Evolutionary conservation across 2,113 vertebrate species (phyloP).

Genomic region (Takifugu bimaculatus): DNA sequence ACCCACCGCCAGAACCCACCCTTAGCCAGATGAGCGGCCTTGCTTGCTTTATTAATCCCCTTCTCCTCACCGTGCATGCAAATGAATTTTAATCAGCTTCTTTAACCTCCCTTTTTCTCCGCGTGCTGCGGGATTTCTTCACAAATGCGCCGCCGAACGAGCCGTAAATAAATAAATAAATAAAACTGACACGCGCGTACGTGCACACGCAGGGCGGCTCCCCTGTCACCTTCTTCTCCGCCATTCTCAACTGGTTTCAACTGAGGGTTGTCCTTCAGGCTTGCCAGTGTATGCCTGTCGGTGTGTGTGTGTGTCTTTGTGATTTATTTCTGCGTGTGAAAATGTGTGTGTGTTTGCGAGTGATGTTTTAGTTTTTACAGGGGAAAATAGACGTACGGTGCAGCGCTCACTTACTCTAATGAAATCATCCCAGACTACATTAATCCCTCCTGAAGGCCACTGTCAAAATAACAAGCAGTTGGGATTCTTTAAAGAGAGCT

Average conservation of each 20-base stretch:
- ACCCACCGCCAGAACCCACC: neutral
- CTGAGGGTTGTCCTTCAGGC: conserved; percentile 68
- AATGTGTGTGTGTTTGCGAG: conserved; percentile 20
- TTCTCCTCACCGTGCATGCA: conserved; percentile 68
- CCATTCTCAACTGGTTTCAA: conserved; percentile 74
- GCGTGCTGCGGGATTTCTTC: conserved; percentile 67
- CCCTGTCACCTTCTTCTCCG: conserved; percentile 60
- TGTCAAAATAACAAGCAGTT: conserved; percentile 68
- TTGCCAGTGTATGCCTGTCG: conserved; percentile 34
- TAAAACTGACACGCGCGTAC: neutral
- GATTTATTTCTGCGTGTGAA: conserved; percentile 11
- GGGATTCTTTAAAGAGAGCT: conserved; percentile 63
- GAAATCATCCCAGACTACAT: conserved; percentile 68
- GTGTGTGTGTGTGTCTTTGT: conserved; percentile 17
- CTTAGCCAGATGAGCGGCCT: conserved; percentile 65
- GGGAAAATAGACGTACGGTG: conserved; percentile 43
- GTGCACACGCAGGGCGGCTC: conserved; percentile 50
- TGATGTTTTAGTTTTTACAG: conserved; percentile 58
- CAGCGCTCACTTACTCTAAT: conserved; percentile 60
- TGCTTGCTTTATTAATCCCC: conserved; percentile 73
- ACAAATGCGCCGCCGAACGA: conserved; percentile 42
- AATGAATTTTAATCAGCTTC: conserved; percentile 77
- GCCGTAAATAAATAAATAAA: neutral
- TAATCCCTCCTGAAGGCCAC: conserved; percentile 72
- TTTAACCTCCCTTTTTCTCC: conserved; percentile 59